These are phyloP conservation scores for Macaria liturata DNA, from an alignment of 2,888 invertebrate genomes.

Conservation along the genomic window DNA sequence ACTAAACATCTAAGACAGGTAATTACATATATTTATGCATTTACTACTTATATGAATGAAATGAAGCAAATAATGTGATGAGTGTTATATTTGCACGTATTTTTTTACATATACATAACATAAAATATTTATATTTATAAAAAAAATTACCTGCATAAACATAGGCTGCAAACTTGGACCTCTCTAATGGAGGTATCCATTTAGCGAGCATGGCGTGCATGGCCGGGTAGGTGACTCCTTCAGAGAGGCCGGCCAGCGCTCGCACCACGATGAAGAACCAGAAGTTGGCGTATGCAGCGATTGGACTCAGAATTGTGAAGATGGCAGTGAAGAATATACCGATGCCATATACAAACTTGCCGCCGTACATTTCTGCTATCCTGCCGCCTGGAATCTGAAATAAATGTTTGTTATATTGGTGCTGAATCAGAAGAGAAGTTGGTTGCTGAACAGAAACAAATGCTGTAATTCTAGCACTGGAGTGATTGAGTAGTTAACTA, in stretches of 20 bases:
- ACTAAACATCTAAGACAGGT: too few relatives aligned
- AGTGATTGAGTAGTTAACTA: too few relatives aligned
- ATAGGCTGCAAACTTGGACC: constrained; percentile 94
- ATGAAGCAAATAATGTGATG: too few relatives aligned
- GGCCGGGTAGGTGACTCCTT: constrained; percentile 96
- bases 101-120: too few relatives aligned
- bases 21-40: too few relatives aligned
- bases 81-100: too few relatives aligned
- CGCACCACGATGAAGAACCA: constrained; percentile 89
- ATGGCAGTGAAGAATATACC: constrained; percentile 92
- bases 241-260: constrained; percentile 92
- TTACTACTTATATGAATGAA: too few relatives aligned
- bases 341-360: constrained; percentile 93
- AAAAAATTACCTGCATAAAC: constrained; percentile 88
- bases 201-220: constrained; percentile 96
- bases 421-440: too few relatives aligned
- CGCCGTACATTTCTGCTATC: constrained; percentile 93
- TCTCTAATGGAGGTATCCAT: constrained; percentile 96
- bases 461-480: too few relatives aligned
- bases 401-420: not conserved
- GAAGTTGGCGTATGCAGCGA: constrained; percentile 88
- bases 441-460: too few relatives aligned
- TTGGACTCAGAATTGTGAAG: constrained; percentile 92
- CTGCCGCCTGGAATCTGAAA: constrained; percentile 87
- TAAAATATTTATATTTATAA: too few relatives aligned